Conservation (phyloP, 2,888 invertebrate genomes). For the Epiblema foenella region DNA sequence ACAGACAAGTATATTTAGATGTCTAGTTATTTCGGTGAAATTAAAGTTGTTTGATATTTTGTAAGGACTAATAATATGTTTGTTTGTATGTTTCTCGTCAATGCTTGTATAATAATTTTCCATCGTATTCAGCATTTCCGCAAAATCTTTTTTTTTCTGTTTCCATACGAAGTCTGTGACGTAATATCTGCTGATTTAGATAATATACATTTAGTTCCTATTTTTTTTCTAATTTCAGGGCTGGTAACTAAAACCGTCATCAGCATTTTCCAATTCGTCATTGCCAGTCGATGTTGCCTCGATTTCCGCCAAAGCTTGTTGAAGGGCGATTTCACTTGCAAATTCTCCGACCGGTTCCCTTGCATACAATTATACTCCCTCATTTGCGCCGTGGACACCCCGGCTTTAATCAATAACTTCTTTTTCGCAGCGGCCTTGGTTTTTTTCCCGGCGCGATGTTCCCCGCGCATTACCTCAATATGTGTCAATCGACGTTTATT, state of each 20-base stretch:
- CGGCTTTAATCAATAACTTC: slow-evolving; percentile 85
- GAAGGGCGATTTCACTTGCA: slow-evolving; percentile 36
- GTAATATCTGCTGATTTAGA: neutral
- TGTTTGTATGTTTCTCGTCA: neutral
- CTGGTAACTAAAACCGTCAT: neutral
- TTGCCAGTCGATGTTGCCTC: slow-evolving; percentile 15
- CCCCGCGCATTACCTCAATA: slow-evolving; percentile 81
- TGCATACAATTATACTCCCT: slow-evolving; percentile 84
- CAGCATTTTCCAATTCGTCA: slow-evolving; percentile 7
- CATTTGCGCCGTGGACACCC: slow-evolving; percentile 84
- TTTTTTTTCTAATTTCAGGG: neutral
- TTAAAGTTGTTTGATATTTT: neutral
- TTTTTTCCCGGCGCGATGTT: slow-evolving; percentile 82
- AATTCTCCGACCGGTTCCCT: slow-evolving; percentile 57
- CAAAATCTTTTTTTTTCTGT: neutral
- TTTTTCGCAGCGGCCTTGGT: slow-evolving; percentile 84
- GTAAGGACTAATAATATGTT: neutral
- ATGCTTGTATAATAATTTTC: neutral
- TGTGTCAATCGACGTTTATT: slow-evolving; percentile 79
- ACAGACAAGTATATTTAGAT: neutral
- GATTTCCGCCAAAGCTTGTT: slow-evolving; percentile 22
- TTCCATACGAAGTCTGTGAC: neutral
- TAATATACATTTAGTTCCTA: neutral
- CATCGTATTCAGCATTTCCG: neutral
- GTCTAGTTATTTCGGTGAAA: neutral